These are phyloP conservation scores for Cygnus olor DNA, from an alignment of 2,797 vertebrate species.

Conservation along the genomic window DNA sequence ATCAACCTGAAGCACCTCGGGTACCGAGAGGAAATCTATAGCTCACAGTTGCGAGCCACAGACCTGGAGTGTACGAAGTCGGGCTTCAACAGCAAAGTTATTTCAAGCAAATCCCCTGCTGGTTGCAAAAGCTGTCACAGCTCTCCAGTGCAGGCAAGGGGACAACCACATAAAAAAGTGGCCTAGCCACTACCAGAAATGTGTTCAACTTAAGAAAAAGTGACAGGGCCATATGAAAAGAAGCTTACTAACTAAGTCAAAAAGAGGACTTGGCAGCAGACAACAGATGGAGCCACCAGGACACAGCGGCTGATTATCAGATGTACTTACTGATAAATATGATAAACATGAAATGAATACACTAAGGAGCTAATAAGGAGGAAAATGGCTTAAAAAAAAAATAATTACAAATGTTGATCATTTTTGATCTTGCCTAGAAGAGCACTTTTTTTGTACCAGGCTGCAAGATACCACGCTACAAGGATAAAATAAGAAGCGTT, in stretches of 20 bases:
- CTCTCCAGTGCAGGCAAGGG: not conserved
- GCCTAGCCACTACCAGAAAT: not conserved
- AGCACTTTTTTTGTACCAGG: not conserved
- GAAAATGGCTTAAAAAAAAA: not conserved
- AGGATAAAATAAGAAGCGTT: not conserved
- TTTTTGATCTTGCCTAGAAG: not conserved
- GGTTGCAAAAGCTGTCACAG: not conserved
- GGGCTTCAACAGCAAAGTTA: not conserved
- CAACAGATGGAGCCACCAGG: slow-evolving; percentile 50
- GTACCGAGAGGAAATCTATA: accelerated
- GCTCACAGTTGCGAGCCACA: not conserved
- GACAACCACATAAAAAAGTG: not conserved
- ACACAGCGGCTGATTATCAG: not conserved
- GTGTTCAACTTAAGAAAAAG: slow-evolving; percentile 33
- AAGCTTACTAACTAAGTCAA: slow-evolving; percentile 44
- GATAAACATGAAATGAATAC: not conserved
- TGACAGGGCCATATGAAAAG: slow-evolving; percentile 26
- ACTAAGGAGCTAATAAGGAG: not conserved
- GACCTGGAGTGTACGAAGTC: accelerated
- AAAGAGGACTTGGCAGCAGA: slow-evolving; percentile 26
- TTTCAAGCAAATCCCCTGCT: not conserved
- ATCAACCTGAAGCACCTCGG: not conserved
- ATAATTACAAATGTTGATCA: not conserved
- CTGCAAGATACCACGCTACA: not conserved
- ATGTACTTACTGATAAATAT: not conserved